Evolutionary conservation across 2,797 vertebrate species (phyloP).

Genomic region (Gymnoscopelus microlampas): DNA sequence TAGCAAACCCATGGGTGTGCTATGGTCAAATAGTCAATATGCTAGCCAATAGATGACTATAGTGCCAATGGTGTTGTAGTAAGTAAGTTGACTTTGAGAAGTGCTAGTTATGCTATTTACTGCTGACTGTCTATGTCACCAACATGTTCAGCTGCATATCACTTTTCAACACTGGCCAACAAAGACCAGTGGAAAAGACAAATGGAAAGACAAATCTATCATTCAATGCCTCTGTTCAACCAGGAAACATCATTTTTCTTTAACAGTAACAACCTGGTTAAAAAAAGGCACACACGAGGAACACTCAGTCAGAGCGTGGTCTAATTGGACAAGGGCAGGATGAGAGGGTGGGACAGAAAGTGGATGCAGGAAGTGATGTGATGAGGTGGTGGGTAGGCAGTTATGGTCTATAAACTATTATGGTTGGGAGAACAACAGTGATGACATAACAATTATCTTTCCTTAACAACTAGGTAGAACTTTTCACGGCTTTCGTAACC

Average conservation of each 20-base stretch:
- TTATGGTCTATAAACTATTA: conserved; percentile 28
- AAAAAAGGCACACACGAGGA: background rate
- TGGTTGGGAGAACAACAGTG: conserved; percentile 34
- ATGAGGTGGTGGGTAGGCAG: conserved; percentile 1
- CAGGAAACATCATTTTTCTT: background rate
- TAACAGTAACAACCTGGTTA: conserved; percentile 1
- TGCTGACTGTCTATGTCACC: too few relatives aligned
- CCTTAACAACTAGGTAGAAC: conserved; percentile 9
- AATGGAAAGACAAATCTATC: too few relatives aligned
- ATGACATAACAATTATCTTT: conserved; percentile 19
- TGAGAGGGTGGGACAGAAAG: conserved; percentile 11
- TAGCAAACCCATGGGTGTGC: too few relatives aligned
- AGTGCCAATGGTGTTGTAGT: too few relatives aligned
- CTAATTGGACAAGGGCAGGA: conserved; percentile 1
- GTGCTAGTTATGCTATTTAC: too few relatives aligned
- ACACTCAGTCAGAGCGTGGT: background rate
- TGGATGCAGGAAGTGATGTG: conserved; percentile 6
- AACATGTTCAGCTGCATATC: too few relatives aligned
- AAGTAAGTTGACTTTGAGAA: too few relatives aligned
- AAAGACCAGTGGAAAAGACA: too few relatives aligned
- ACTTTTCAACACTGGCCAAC: too few relatives aligned
- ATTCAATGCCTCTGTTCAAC: conserved; percentile 13
- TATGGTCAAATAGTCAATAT: too few relatives aligned
- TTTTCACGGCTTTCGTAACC: background rate
- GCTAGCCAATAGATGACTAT: too few relatives aligned